These are phyloP conservation scores for Dynastes hyllus DNA, from an alignment of 2,888 invertebrate genomes.

Conservation along the genomic window DNA sequence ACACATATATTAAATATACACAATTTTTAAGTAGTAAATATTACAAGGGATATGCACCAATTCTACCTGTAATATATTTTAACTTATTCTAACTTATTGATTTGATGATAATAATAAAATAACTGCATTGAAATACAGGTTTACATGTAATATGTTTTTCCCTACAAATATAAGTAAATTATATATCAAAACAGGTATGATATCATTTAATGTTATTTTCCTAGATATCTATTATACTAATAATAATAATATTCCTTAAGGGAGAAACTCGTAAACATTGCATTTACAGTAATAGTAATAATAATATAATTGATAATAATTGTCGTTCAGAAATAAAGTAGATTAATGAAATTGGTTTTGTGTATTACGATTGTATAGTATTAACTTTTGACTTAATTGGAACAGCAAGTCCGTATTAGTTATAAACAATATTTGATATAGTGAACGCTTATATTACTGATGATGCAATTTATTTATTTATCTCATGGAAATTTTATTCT, in stretches of 20 bases:
- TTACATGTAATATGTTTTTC: too few relatives aligned
- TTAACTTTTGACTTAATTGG: constrained; percentile 36
- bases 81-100: background rate
- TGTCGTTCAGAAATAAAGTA: background rate
- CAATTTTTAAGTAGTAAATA: constrained; percentile 2
- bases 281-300: constrained; percentile 24
- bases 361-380: constrained; percentile 30
- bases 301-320: constrained; percentile 13
- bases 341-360: constrained; percentile 9
- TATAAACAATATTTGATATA: constrained; percentile 64
- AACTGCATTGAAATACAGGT: too few relatives aligned
- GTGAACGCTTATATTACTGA: constrained; percentile 66
- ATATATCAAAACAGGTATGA: too few relatives aligned
- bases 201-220: constrained; percentile 11
- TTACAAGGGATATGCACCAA: constrained; percentile 1
- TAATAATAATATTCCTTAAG: background rate
- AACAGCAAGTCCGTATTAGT: constrained; percentile 51
- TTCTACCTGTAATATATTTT: background rate
- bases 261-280: constrained; percentile 23
- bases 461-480: constrained; percentile 70
- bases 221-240: constrained; percentile 17
- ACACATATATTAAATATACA: background rate
- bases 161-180: background rate
- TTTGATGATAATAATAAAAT: background rate
- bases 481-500: constrained; percentile 70